phyloP scores from a whole-genome alignment of 2,888 invertebrate species.

The Tetragnatha montana region DNA sequence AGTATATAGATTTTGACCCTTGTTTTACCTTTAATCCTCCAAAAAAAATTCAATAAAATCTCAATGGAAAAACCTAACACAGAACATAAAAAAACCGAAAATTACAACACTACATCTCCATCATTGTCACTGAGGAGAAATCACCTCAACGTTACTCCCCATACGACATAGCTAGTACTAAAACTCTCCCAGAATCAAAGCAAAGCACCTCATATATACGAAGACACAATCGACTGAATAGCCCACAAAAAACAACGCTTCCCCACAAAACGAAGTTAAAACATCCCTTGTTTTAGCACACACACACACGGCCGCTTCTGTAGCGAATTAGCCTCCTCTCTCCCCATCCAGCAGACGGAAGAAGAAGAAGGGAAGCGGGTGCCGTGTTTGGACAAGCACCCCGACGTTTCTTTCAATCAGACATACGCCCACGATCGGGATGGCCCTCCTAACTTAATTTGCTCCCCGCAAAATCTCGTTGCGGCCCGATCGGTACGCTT shows the following conservation, averaged over 20 bases:
- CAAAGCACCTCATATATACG: conserved; percentile 5
- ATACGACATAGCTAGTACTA: no score
- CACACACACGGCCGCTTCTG: not conserved
- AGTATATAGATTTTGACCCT: no score
- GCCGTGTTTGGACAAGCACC: conserved; percentile 56
- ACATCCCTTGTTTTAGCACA: not conserved
- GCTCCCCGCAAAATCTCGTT: conserved; percentile 58
- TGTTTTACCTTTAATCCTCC: no score
- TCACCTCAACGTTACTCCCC: no score
- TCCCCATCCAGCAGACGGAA: not conserved
- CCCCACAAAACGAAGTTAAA: not conserved
- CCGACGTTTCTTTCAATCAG: conserved; percentile 68
- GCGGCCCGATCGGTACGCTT: conserved; percentile 41
- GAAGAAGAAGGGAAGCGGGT: conserved; percentile 15
- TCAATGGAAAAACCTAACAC: no score
- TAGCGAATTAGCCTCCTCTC: not conserved
- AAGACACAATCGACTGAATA: not conserved
- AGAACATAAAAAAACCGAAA: no score
- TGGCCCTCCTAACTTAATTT: conserved; percentile 57
- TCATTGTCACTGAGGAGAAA: no score
- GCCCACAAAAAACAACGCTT: not conserved
- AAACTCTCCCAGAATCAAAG: not conserved
- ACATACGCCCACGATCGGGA: conserved; percentile 18
- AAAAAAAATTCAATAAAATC: no score
- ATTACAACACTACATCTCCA: no score